A percentile compares a stretch with the other conserved stretches of the same genome.
phyloP scores from a whole-genome alignment of 2,113 vertebrate species.

The Tautogolabrus adspersus region DNA sequence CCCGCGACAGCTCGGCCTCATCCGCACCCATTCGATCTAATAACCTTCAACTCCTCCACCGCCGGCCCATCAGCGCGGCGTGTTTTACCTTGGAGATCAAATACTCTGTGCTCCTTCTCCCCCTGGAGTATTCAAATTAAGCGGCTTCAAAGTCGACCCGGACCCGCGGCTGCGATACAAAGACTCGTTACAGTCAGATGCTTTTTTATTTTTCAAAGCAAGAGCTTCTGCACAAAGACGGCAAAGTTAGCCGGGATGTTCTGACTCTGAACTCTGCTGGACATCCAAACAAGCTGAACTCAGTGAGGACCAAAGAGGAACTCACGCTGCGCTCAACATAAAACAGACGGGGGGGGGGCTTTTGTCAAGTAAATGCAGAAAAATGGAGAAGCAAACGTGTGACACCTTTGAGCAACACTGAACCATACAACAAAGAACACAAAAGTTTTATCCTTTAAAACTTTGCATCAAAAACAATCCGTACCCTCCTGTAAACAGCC shows the following conservation, averaged over 20 bases:
- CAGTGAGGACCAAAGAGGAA: background rate
- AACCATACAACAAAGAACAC: no score
- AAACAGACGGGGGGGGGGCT: no score
- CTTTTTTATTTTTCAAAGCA: constrained; percentile 44
- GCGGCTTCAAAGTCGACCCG: constrained; percentile 60
- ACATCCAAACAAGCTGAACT: background rate
- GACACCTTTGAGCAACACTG: no score
- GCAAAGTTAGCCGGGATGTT: background rate
- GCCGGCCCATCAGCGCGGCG: constrained; percentile 44
- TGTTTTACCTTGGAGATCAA: constrained; percentile 75
- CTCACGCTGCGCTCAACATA: background rate
- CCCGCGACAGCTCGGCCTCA: constrained; percentile 59
- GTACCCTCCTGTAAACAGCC: no score
- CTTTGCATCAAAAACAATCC: no score
- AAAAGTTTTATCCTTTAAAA: no score
- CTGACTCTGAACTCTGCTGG: background rate
- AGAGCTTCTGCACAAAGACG: constrained; percentile 31
- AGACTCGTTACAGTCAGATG: constrained; percentile 35
- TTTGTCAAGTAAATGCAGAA: no score
- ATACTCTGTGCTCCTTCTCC: constrained; percentile 46
- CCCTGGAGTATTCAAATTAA: constrained; percentile 70
- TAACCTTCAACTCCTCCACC: constrained; percentile 71
- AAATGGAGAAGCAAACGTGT: no score
- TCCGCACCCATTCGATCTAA: constrained; percentile 65
- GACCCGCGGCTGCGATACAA: constrained; percentile 49